These are phyloP conservation scores for Urocyon cinereoargenteus DNA, from an alignment of 2,797 vertebrate species.

Conservation along the genomic window DNA sequence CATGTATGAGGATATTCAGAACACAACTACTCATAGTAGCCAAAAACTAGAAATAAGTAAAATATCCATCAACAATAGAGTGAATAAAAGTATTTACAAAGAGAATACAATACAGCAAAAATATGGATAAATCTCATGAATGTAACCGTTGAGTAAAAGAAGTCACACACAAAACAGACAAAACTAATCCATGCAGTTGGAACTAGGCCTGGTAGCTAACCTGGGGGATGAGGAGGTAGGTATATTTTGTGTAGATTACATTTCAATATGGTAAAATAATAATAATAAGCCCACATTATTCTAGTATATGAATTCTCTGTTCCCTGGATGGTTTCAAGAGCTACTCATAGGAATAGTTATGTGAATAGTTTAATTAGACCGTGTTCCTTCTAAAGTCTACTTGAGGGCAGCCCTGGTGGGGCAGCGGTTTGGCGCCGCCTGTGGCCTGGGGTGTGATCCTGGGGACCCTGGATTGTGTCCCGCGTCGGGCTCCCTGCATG, in stretches of 20 bases:
- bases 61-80: neutral
- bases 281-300: neutral
- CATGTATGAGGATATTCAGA: neutral
- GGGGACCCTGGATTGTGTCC: too few relatives aligned
- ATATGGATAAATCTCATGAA: neutral
- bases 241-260: neutral
- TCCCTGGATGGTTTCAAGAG: neutral
- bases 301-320: neutral
- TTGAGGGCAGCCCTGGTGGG: too few relatives aligned
- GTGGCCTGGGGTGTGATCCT: too few relatives aligned
- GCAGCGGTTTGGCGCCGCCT: too few relatives aligned
- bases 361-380: neutral
- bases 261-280: neutral
- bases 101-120: neutral
- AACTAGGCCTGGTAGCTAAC: neutral
- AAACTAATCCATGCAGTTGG: neutral
- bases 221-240: neutral
- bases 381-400: neutral
- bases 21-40: neutral
- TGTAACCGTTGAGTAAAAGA: neutral
- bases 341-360: neutral
- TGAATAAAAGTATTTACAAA: neutral
- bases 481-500: too few relatives aligned
- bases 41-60: constrained; percentile 4
- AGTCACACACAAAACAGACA: neutral